Conservation (phyloP, 2,797 vertebrate genomes). For the Astyanax mexicanus region DNA sequence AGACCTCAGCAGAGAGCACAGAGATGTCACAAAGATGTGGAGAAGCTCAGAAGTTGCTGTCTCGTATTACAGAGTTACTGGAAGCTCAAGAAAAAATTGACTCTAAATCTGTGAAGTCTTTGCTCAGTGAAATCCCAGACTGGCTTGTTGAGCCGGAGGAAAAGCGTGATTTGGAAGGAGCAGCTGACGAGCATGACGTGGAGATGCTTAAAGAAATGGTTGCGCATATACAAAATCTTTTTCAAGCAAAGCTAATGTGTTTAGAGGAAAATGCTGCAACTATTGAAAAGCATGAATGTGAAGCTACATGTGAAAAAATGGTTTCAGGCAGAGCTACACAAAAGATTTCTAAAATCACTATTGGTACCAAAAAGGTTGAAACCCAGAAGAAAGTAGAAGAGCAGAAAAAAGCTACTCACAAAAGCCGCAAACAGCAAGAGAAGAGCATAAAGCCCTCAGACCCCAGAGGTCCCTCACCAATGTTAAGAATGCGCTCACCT, state of each 20-base stretch:
- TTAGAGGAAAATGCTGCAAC: slow-evolving; percentile 72
- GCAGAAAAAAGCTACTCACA: slow-evolving; percentile 62
- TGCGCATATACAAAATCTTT: slow-evolving; percentile 70
- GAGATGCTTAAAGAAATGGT: slow-evolving; percentile 76
- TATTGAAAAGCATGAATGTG: slow-evolving; percentile 75
- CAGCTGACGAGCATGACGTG: slow-evolving; percentile 66
- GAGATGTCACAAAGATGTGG: slow-evolving; percentile 77
- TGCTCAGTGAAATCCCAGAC: slow-evolving; percentile 75
- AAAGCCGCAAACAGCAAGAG: slow-evolving; percentile 70
- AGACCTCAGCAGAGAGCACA: slow-evolving; percentile 67
- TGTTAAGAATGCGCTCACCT: slow-evolving; percentile 80
- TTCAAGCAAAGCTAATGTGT: slow-evolving; percentile 71
- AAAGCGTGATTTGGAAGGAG: slow-evolving; percentile 70
- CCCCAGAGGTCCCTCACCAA: slow-evolving; percentile 75
- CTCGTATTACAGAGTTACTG: slow-evolving; percentile 79
- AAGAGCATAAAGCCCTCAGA: slow-evolving; percentile 69
- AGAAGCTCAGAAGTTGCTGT: slow-evolving; percentile 79
- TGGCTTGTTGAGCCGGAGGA: slow-evolving; percentile 79
- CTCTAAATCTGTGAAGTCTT: slow-evolving; percentile 75
- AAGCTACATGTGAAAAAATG: slow-evolving; percentile 67
- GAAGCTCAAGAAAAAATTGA: slow-evolving; percentile 69
- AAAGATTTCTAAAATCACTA: slow-evolving; percentile 76
- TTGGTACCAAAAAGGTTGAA: slow-evolving; percentile 74
- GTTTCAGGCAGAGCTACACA: slow-evolving; percentile 61
- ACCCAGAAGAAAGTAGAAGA: slow-evolving; percentile 64